These are phyloP conservation scores for Iselma pallidipennis DNA, from an alignment of 2,888 invertebrate genomes.

Conservation along the genomic window DNA sequence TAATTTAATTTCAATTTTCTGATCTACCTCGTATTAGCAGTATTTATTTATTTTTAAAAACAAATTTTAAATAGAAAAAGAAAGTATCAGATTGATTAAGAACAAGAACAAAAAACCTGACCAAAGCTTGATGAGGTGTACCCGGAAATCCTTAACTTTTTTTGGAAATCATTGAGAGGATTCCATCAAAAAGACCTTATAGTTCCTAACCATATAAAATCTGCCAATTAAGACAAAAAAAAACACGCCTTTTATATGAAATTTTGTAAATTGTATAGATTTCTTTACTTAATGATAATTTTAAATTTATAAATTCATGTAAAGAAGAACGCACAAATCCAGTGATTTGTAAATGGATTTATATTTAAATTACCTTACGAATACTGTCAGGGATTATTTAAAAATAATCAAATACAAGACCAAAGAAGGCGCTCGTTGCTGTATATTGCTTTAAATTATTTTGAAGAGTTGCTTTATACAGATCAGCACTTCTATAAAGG, in stretches of 20 bases:
- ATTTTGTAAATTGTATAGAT: constrained; percentile 15
- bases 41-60: constrained; percentile 46
- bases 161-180: background rate
- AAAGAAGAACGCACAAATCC: too few relatives aligned
- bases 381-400: constrained; percentile 6
- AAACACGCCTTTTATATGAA: constrained; percentile 11
- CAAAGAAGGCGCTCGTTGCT: constrained; percentile 55
- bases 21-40: constrained; percentile 52
- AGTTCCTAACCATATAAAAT: constrained; percentile 22
- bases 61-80: too few relatives aligned
- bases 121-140: background rate
- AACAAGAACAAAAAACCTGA: background rate
- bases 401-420: constrained; percentile 29
- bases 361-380: constrained; percentile 6
- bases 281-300: background rate
- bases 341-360: constrained; percentile 8
- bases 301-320: constrained; percentile 8
- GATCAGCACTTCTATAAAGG: constrained; percentile 32
- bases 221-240: constrained; percentile 11
- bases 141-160: background rate
- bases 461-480: constrained; percentile 38
- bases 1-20: constrained; percentile 12
- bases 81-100: too few relatives aligned
- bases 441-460: constrained; percentile 57
- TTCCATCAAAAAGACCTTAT: constrained; percentile 9